Percentiles rank a stretch among this genome's conserved stretches.
Evolutionary conservation across 2,113 vertebrate species (phyloP).

Genomic region (Microcebus ravelobensis): DNA sequence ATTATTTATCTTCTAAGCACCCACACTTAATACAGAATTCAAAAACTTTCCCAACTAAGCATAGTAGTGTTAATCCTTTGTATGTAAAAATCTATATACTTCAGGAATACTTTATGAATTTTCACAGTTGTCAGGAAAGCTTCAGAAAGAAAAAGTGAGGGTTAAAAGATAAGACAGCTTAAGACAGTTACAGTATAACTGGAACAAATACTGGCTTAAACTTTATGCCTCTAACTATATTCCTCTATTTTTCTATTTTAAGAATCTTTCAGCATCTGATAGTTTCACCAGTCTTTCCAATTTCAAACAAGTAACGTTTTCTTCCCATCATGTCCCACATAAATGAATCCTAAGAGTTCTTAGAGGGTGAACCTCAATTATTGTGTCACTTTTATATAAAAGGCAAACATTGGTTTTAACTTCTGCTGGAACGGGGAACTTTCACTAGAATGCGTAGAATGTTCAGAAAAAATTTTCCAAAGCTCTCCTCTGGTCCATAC

Average conservation of each 20-base stretch:
- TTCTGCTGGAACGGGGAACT: background rate
- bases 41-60: background rate
- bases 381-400: background rate
- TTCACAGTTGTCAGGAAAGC: background rate
- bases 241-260: slow-evolving; percentile 23
- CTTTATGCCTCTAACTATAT: background rate
- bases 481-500: background rate
- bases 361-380: background rate
- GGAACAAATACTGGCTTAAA: background rate
- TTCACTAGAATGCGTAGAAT: background rate
- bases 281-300: slow-evolving; percentile 5
- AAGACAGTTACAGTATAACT: background rate
- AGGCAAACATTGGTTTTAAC: slow-evolving; percentile 26
- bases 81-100: background rate
- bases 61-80: background rate
- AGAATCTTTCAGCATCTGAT: slow-evolving; percentile 4
- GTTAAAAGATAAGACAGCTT: slow-evolving; percentile 7
- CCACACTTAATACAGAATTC: slow-evolving; percentile 26
- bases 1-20: slow-evolving; percentile 3
- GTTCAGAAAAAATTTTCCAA: background rate
- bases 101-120: background rate
- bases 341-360: background rate
- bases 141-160: background rate
- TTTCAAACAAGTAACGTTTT: slow-evolving; percentile 24
- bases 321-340: background rate